Evolutionary conservation across 2,888 invertebrate species (phyloP).

Genomic region (Euclidia mi): DNA sequence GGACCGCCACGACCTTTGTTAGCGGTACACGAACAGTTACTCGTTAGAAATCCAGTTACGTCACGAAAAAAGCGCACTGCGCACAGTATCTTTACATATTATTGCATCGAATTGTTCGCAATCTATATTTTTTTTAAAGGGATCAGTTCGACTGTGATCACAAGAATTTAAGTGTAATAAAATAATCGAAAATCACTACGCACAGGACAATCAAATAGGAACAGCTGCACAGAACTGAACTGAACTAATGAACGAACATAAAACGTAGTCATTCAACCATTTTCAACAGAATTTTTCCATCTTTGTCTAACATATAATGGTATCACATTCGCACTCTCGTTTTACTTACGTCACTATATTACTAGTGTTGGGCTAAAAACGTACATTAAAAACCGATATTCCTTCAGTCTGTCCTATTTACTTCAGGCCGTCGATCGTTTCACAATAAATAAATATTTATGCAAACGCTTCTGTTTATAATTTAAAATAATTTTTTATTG

Average conservation of each 20-base stretch:
- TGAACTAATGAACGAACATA: conserved; percentile 62
- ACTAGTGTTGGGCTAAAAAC: conserved; percentile 25
- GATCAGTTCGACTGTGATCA: conserved; percentile 27
- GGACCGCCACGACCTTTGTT: conserved; percentile 74
- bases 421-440: too few relatives aligned
- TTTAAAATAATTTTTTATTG: too few relatives aligned
- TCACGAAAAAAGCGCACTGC: conserved; percentile 73
- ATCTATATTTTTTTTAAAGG: conserved; percentile 16
- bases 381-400: neutral
- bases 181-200: conserved; percentile 42
- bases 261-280: conserved; percentile 41
- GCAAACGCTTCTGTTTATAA: too few relatives aligned
- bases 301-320: conserved; percentile 29
- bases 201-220: conserved; percentile 53
- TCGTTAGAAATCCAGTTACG: conserved; percentile 82
- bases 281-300: conserved; percentile 18
- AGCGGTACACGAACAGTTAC: conserved; percentile 72
- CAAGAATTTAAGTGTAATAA: conserved; percentile 45
- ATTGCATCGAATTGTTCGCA: conserved; percentile 24
- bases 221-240: conserved; percentile 60
- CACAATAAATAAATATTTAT: too few relatives aligned
- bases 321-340: conserved; percentile 9
- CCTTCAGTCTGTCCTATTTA: too few relatives aligned
- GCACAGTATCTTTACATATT: conserved; percentile 25
- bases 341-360: conserved; percentile 37